phyloP scores from a whole-genome alignment of 2,888 invertebrate species.

The Pachymerium ferrugineum region DNA sequence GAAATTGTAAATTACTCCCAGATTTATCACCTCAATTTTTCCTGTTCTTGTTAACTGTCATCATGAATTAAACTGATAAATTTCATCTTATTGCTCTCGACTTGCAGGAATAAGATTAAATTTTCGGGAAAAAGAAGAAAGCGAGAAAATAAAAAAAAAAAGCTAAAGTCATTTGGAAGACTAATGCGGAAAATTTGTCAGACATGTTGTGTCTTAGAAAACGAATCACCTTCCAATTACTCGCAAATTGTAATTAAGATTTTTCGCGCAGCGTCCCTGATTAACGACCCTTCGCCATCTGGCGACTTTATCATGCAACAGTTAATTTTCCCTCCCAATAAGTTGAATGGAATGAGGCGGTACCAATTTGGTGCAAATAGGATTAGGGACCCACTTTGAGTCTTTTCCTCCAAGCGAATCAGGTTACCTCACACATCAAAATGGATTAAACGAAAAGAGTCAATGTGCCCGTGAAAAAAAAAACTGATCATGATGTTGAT shows the following conservation, averaged over 20 bases:
- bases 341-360: neutral
- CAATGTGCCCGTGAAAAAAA: no score
- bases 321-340: constrained; percentile 8
- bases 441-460: neutral
- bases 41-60: no score
- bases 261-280: neutral
- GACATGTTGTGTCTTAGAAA: neutral
- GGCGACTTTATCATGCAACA: constrained; percentile 8
- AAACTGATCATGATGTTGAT: no score
- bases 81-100: neutral
- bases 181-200: no score
- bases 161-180: neutral
- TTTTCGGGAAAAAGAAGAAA: neutral
- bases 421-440: neutral
- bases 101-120: neutral
- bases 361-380: constrained; percentile 2
- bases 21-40: no score
- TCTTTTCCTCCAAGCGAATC: neutral
- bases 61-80: neutral
- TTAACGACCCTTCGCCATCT: constrained; percentile 3
- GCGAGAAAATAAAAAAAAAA: neutral
- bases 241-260: constrained; percentile 13
- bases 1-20: no score
- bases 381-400: neutral
- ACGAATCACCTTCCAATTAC: constrained; percentile 3